These are phyloP conservation scores for Isurus oxyrinchus DNA, from an alignment of 2,113 vertebrate species.

Conservation along the genomic window DNA sequence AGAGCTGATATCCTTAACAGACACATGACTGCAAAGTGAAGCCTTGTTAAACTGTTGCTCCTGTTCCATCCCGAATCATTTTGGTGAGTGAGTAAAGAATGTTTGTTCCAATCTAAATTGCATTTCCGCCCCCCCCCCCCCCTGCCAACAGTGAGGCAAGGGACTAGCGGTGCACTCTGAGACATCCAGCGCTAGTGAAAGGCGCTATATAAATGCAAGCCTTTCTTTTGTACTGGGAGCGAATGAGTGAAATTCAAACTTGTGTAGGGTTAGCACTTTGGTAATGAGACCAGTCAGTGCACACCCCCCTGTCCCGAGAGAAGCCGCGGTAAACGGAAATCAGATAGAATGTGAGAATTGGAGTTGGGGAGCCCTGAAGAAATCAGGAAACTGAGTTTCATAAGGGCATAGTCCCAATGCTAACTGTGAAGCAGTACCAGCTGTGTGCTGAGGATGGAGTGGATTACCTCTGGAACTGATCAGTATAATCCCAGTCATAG, in stretches of 20 bases:
- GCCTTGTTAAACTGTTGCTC: background rate
- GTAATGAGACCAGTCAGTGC: background rate
- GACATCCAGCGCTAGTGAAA: background rate
- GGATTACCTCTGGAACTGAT: slow-evolving; percentile 1
- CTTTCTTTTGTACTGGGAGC: background rate
- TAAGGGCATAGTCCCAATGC: background rate
- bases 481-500: background rate
- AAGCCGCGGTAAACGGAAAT: background rate
- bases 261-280: background rate
- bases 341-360: background rate
- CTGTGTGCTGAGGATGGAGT: background rate
- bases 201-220: background rate
- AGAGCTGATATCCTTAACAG: background rate
- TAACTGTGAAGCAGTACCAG: background rate
- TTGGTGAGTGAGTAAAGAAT: background rate
- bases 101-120: background rate
- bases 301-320: background rate
- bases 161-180: background rate
- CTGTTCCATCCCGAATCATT: background rate
- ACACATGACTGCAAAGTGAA: background rate
- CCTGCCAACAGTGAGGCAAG: background rate
- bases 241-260: background rate
- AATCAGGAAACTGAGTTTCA: slow-evolving; percentile 18
- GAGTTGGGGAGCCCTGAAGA: background rate
- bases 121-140: background rate